Conservation (phyloP, 2,113 vertebrate species). For the Odocoileus hemionus region DNA sequence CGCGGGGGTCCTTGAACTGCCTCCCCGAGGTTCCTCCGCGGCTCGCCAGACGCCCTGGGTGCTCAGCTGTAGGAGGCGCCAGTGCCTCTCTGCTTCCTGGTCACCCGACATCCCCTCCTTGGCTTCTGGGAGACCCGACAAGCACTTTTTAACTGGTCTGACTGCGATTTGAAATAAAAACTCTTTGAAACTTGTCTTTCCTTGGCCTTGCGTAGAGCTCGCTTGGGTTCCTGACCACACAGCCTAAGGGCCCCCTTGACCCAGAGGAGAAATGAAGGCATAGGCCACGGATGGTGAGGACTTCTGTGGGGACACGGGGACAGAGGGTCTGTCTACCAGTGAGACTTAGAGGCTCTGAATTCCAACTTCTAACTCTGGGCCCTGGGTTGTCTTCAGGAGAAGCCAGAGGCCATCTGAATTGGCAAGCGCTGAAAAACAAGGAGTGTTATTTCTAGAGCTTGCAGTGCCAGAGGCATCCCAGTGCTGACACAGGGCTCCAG, state of each 20-base stretch:
- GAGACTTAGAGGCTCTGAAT: not conserved
- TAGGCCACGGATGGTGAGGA: not conserved
- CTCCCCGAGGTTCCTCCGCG: not conserved
- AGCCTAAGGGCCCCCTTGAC: not conserved
- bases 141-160: conserved; percentile 16
- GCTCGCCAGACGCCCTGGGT: not conserved
- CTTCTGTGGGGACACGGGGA: rapidly evolving
- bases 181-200: not conserved
- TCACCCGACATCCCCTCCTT: not conserved
- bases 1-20: rapidly evolving
- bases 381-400: not conserved
- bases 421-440: conserved; percentile 61
- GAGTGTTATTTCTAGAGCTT: conserved; percentile 33
- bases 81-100: not conserved
- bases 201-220: not conserved
- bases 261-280: not conserved
- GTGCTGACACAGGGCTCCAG: not conserved
- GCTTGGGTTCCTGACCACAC: not conserved
- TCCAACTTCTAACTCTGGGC: not conserved
- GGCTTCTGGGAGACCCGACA: not conserved
- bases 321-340: not conserved
- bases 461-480: rapidly evolving
- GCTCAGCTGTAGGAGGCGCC: not conserved
- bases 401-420: conserved; percentile 23
- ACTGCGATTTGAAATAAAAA: conserved; percentile 62